Base-by-base conservation (phyloP, 2,113 vertebrate genomes). In the Otus sunia region DNA sequence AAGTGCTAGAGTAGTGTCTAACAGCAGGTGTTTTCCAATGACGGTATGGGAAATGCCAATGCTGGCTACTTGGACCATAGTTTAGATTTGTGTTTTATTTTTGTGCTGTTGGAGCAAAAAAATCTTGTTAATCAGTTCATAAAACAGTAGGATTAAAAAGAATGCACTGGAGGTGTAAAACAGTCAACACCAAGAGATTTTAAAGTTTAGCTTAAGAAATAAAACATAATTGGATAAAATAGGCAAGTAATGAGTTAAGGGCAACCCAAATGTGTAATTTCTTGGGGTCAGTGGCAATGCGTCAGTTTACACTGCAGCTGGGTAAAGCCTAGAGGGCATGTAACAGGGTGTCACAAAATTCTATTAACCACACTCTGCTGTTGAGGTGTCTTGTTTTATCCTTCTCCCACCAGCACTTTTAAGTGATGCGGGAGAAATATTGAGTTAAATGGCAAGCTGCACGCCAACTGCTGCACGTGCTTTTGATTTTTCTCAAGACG, bases 151-250 rank as follows among this genome's bases (percentile, higher is more conserved):
- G 81, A 95, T 93, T 90, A 6, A 26, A 87, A 64, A 78, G 39
- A 94, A 88, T 11, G 12, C 36, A 32, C 45, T 52, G 53, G 39
- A 87, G 66, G 83, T 77, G 49, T 85, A 62, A 80, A 88, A 41
- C 37, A 83, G 85, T 76, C 67, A 86, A 30, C 8, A 8, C 71
- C 27, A 22, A 85, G 56, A 80, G 91, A 90, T 55, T 90, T 90
- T 93, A 41, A 66, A 79, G 49, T 64, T 76, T 73, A 91, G 37
- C 49, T 87, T 85, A 76, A 96, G 68, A 96, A 92, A 94, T 92
- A 78, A 92, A 82, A 27, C 22, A 20, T 92, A 87, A 86, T 75
- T 90, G 50, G 73, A 66, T 87, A 91, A 94, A 94, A 88, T 25
- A 63, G 56, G 80, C 49, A 60, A 81, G 49, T 87, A 91, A 79